Percentiles rank a stretch among this genome's conserved stretches.
Conservation (phyloP, 1,140 invertebrate species). For the Epicauta chinensis region DNA sequence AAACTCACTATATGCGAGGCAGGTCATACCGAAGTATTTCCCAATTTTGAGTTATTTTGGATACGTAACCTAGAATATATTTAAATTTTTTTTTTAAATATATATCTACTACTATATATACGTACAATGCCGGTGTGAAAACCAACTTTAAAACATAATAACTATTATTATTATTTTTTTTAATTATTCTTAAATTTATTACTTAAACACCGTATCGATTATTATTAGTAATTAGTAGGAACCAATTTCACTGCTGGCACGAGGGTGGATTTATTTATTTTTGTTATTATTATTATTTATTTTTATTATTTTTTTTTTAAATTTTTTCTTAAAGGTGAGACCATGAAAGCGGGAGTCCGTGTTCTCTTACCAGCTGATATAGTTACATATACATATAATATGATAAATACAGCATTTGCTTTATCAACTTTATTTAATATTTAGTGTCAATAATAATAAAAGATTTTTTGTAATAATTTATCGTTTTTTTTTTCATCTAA, state of each 20-base stretch:
- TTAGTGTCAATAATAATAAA: conserved; percentile 42
- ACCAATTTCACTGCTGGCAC: conserved; percentile 48
- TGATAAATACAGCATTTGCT: conserved; percentile 42
- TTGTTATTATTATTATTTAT: conserved; percentile 4
- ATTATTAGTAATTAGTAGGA: conserved; percentile 49
- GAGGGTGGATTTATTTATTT: conserved; percentile 27
- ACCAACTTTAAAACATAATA: conserved; percentile 45
- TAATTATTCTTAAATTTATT: conserved; percentile 25
- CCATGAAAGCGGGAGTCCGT: conserved; percentile 25
- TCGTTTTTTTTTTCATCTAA: conserved; percentile 10
- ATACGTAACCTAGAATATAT: conserved; percentile 53
- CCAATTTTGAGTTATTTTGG: conserved; percentile 64
- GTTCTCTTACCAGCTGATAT: conserved; percentile 40
- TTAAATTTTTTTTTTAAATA: conserved; percentile 44
- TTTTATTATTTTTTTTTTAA: conserved; percentile 6
- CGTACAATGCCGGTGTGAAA: conserved; percentile 43
- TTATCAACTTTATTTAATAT: conserved; percentile 40
- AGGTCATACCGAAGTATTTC: conserved; percentile 56
- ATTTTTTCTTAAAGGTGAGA: conserved; percentile 7
- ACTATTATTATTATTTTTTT: conserved; percentile 30
- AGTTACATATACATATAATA: conserved; percentile 43
- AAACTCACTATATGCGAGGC: conserved; percentile 64
- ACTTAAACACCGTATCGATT: conserved; percentile 44
- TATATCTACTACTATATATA: conserved; percentile 45
- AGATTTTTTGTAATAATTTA: conserved; percentile 41